Base-by-base conservation (phyloP, 2,797 vertebrate genomes). In the Rhyacichthys aspro region DNA sequence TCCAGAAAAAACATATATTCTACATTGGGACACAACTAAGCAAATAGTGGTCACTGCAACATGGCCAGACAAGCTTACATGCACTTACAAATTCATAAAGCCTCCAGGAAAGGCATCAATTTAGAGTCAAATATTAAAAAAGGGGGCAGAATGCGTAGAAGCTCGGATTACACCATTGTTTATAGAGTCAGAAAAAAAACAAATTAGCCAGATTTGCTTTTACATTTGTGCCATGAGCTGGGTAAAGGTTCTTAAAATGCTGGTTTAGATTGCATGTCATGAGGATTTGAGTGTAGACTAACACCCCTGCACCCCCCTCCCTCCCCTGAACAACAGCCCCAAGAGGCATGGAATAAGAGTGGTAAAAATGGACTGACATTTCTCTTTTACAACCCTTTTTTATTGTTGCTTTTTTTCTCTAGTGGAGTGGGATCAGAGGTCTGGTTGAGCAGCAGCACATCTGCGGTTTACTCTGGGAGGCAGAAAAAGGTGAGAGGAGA, bases 361-460 rank as follows among this genome's bases (percentile, higher is more conserved):
- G 57, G 44, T 60, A 60, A 57, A 66, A 68, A 72, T 61, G 9
- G 60, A 59, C 23, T 50, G 42, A 18, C 46, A 43, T 60, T 73
- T 71, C 42, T 56, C 16, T 64, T 48, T 36, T 48, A 34, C 59
- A 46, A 47, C 53, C 44, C 55, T 18, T 48, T 59, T 54, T 47
- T 34, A 28, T 28, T 48, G 28, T 17, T 70, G 36, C n/a, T 61
- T 72, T 66, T n/a, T 54, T 43, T 38, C 54, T 42, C 0, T 37
- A 56, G 42, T 16, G 23, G 36, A 55, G 43, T 1, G 17, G 18
- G 52, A 48, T 65, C 59, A 68, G 33, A 9, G 42, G 53, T 62
- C 16, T 14, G 42, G 37, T 32, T 46, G 62, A 70, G 45, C 1
- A 37, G 44, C 34, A 38, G 39, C 43, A 17, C 2, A 66, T 17